Conservation (phyloP, 2,113 vertebrate genomes). For the Hyperoodon ampullatus region DNA sequence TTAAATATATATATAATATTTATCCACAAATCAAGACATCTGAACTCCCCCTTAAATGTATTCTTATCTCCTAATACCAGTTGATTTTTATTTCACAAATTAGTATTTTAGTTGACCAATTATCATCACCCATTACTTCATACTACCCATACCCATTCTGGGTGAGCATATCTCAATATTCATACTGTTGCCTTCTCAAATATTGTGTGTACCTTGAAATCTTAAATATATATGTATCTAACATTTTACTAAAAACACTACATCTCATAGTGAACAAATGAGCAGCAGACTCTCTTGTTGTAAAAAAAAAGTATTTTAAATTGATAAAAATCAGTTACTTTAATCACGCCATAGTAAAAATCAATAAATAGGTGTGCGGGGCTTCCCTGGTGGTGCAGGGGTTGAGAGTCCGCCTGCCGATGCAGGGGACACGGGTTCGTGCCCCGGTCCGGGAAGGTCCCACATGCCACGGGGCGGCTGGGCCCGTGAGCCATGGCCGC, state of each 20-base stretch:
- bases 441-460: no score
- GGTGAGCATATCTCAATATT: not conserved
- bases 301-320: no score
- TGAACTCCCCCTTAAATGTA: not conserved
- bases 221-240: not conserved
- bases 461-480: no score
- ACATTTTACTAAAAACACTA: not conserved
- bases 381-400: no score
- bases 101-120: not conserved
- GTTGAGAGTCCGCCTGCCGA: no score
- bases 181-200: constrained; percentile 10
- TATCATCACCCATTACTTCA: not conserved
- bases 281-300: no score
- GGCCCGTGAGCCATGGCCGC: no score
- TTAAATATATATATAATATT: not conserved
- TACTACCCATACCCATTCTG: not conserved
- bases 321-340: no score
- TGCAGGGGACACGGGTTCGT: no score
- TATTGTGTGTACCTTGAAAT: not conserved
- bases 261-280: no score
- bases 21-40: not conserved
- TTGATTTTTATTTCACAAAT: constrained; percentile 27
- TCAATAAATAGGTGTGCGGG: no score
- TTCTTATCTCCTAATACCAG: not conserved
- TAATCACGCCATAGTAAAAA: no score